Conservation (phyloP, 2,888 invertebrate genomes). For the Cordylochernes scorpioides region DNA sequence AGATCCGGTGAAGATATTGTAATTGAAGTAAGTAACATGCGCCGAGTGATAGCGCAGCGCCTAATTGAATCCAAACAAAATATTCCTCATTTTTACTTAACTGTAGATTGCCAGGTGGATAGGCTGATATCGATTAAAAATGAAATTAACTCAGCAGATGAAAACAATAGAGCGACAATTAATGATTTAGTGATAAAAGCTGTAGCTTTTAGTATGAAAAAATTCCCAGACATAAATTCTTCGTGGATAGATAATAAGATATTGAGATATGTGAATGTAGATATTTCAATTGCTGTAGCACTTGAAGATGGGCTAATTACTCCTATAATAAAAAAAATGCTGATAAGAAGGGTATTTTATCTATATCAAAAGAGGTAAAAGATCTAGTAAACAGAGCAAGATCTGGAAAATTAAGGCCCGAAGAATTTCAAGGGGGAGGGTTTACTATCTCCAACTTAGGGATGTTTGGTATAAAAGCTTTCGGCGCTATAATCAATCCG, state of each 20-base stretch:
- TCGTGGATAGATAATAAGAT: too few species aligned
- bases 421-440: slow-evolving; percentile 53
- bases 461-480: slow-evolving; percentile 69
- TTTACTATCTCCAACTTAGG: slow-evolving; percentile 86
- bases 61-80: slow-evolving; percentile 32
- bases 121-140: slow-evolving; percentile 22
- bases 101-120: slow-evolving; percentile 20
- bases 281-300: slow-evolving; percentile 84
- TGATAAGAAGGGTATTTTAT: slow-evolving; percentile 3
- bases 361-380: slow-evolving; percentile 4
- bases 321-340: slow-evolving; percentile 53
- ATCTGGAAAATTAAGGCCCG: slow-evolving; percentile 31
- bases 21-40: slow-evolving; percentile 29
- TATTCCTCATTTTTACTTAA: slow-evolving; percentile 35
- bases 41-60: slow-evolving; percentile 34
- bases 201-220: slow-evolving; percentile 1
- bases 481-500: slow-evolving; percentile 80
- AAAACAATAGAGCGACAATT: slow-evolving; percentile 1
- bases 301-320: slow-evolving; percentile 84
- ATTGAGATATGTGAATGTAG: slow-evolving; percentile 33
- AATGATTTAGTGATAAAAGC: background rate
- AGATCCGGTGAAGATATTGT: slow-evolving; percentile 64
- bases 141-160: background rate
- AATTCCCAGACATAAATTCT: too few species aligned
- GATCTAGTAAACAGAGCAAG: slow-evolving; percentile 31